A percentile compares a stretch with the other conserved stretches of the same genome.
Evolutionary conservation across 92 coral and sea anemone species (phyloP).

Genomic region (Zoanthus solanderi): DNA sequence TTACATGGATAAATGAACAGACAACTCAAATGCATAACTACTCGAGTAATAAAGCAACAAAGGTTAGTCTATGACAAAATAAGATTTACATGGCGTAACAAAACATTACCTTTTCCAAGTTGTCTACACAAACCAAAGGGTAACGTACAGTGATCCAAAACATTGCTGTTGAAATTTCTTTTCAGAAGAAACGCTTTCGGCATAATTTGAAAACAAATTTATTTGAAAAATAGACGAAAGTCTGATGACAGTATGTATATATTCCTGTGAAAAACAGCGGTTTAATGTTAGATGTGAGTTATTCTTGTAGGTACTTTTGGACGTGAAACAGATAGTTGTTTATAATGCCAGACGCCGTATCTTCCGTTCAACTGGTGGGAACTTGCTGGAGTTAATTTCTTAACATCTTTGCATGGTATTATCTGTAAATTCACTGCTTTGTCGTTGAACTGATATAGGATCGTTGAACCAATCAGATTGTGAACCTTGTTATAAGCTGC

Average conservation of each 20-base stretch:
- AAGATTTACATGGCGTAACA: constrained; percentile 1
- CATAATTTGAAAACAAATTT: constrained; percentile 16
- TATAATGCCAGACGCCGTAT: not conserved
- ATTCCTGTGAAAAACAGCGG: not conserved
- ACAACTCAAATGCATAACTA: constrained; percentile 63
- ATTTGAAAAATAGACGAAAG: not conserved
- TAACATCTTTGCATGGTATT: constrained; percentile 87
- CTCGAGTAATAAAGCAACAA: constrained; percentile 9
- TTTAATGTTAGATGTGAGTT: constrained; percentile 14
- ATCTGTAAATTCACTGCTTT: constrained; percentile 77
- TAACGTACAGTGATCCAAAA: constrained; percentile 12
- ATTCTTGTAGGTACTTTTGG: not conserved
- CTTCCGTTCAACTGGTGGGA: constrained; percentile 41
- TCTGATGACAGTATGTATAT: not conserved
- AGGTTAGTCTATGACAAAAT: constrained; percentile 17
- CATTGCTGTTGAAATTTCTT: constrained; percentile 36
- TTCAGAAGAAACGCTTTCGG: constrained; percentile 46
- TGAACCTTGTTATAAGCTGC: constrained; percentile 81
- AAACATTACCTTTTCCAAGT: constrained; percentile 8
- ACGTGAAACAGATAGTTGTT: not conserved
- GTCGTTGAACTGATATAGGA: constrained; percentile 82
- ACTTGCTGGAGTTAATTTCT: constrained; percentile 84
- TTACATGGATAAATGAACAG: constrained; percentile 89
- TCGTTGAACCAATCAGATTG: constrained; percentile 70
- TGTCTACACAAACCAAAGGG: constrained; percentile 7